Evolutionary conservation across 2,797 vertebrate species (phyloP).

Genomic region (Alauda arvensis): DNA sequence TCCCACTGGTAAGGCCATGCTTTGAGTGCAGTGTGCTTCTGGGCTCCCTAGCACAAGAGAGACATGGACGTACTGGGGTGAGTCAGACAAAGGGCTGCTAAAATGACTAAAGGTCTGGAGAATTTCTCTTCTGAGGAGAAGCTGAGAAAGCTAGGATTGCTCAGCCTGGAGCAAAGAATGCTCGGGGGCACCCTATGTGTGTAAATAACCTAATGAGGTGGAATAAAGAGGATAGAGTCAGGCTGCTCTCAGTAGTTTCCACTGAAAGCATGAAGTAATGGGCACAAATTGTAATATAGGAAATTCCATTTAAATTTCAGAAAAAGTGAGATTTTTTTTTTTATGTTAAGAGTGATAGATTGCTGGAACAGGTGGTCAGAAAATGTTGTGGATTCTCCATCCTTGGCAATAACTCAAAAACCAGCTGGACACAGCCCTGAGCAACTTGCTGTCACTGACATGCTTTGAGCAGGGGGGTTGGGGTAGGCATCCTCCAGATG

Average conservation of each 20-base stretch:
- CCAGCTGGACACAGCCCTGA: background rate
- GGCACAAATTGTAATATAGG: background rate
- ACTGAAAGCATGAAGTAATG: background rate
- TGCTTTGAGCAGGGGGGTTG: background rate
- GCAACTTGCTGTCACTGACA: background rate
- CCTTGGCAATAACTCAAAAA: background rate
- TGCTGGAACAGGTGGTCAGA: background rate
- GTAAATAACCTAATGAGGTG: background rate
- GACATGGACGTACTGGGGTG: background rate
- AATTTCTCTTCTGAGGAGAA: background rate
- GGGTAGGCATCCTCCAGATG: background rate
- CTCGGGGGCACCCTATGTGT: rapidly evolving
- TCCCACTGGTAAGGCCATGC: background rate
- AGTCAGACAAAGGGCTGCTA: background rate
- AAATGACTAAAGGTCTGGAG: background rate
- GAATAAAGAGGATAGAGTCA: background rate
- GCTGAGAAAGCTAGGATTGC: background rate
- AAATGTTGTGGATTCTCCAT: background rate
- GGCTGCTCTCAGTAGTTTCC: background rate
- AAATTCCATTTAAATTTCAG: background rate
- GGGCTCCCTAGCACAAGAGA: background rate
- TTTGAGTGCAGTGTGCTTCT: background rate
- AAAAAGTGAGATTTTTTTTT: rapidly evolving
- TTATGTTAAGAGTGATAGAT: background rate
- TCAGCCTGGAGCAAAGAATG: background rate